phyloP scores from a whole-genome alignment of 2,797 vertebrate species.

The Simalia tracyae region DNA sequence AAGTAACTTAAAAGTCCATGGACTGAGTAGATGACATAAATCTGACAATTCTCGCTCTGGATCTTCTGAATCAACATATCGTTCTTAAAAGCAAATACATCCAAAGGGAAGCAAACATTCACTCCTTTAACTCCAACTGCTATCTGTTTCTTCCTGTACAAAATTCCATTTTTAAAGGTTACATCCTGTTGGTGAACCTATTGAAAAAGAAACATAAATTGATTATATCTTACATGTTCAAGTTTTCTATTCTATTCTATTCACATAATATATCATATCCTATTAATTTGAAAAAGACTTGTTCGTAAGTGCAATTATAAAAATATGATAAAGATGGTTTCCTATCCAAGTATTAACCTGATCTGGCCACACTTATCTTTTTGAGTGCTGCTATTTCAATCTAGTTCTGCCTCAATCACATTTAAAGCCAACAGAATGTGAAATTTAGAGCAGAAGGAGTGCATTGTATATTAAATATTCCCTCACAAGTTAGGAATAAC shows the following conservation, averaged over 20 bases:
- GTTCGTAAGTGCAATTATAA: background rate
- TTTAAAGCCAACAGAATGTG: background rate
- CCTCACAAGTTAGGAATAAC: background rate
- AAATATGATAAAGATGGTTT: background rate
- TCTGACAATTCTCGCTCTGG: constrained; percentile 61
- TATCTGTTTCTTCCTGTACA: constrained; percentile 75
- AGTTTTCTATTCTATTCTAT: background rate
- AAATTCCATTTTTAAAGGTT: constrained; percentile 73
- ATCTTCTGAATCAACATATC: constrained; percentile 77
- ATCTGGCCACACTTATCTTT: background rate
- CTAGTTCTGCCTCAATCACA: background rate
- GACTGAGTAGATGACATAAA: constrained; percentile 62
- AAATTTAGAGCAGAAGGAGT: background rate
- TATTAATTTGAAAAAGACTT: background rate
- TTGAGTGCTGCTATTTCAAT: background rate
- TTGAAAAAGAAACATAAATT: constrained; percentile 23
- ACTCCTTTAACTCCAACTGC: constrained; percentile 63
- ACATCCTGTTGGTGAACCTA: constrained; percentile 68
- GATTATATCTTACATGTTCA: background rate
- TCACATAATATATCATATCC: background rate
- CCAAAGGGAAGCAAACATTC: constrained; percentile 60
- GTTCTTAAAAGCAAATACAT: constrained; percentile 62
- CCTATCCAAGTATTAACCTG: background rate
- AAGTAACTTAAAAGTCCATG: constrained; percentile 67
- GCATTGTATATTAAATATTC: background rate